Conservation (phyloP, 2,888 invertebrate genomes). For the Timema cristinae region DNA sequence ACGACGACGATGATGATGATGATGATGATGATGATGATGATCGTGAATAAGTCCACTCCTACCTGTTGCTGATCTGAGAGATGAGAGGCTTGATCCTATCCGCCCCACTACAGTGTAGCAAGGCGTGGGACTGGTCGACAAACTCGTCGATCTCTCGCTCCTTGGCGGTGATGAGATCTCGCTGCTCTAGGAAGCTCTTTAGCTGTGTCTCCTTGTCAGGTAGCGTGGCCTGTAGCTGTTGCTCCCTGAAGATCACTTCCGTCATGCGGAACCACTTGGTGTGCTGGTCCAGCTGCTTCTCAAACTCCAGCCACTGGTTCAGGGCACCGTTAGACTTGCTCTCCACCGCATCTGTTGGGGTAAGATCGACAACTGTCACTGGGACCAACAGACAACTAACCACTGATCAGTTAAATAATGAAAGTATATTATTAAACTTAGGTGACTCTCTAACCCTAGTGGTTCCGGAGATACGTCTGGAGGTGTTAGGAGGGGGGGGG, state of each 20-base stretch:
- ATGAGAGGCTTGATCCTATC: conserved; percentile 82
- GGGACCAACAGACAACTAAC: neutral
- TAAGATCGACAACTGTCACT: neutral
- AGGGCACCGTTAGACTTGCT: conserved; percentile 70
- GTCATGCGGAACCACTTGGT: conserved; percentile 82
- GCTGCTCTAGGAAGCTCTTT: conserved; percentile 64
- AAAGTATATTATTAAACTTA: no score
- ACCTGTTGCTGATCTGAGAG: conserved; percentile 81
- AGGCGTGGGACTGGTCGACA: conserved; percentile 81
- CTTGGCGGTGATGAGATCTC: conserved; percentile 71
- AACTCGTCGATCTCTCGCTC: conserved; percentile 85
- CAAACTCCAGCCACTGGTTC: conserved; percentile 84
- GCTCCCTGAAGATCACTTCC: conserved; percentile 82
- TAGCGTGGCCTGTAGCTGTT: conserved; percentile 73
- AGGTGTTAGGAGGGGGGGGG: no score
- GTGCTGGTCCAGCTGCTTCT: conserved; percentile 71
- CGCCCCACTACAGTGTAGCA: conserved; percentile 78
- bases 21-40: no score
- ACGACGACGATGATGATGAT: no score
- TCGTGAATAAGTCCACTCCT: neutral
- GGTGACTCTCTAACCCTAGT: no score
- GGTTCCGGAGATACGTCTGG: no score
- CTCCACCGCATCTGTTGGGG: conserved; percentile 54
- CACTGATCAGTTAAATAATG: no score
- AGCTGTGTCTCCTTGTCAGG: conserved; percentile 64